Evolutionary conservation across 2,888 invertebrate genomes (phyloP), one percentile per base, ranked within the genome.

Genomic region (Atrina japonica): DNA sequence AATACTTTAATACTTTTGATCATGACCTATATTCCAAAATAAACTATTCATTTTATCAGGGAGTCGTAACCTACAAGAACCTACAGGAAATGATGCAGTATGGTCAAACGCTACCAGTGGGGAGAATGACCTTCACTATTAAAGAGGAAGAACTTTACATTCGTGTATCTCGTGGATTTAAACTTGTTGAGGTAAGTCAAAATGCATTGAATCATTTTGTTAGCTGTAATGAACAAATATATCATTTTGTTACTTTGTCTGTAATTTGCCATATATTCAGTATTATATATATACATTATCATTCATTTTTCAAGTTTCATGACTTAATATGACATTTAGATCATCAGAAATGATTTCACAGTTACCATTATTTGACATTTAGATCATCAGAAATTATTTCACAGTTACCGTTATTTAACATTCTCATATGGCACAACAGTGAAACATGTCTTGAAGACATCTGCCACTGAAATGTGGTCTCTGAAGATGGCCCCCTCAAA

Each of bases 161-260:
- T 0, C 67, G 87, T 16, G 84, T 86, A 2, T 73, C 81, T 3
- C 76, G 77, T 30, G 87, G 87, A 50, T 86, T 83, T 82, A 80
- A 81, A 53, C 70, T 68, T 41, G 69, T 87, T 25, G 68, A 77
- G 77, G 87, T 87, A 76, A 49, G 78, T 60, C 14, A 18, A 25
- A 47, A 47, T 47, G n/a, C 7, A n/a, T 18, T 47, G 47, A 7
- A 14, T 47, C 47, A 6, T 21, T 47, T 35, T 9, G 47, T 9
- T 9, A n/a, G 18, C 5, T 16, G 47, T 18, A 47, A 41, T 41
- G 9, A 11, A 41, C 41, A 41, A 41, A 41, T 11, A 41, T 41
- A 41, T 41, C 41, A 14, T 41, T 9, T 11, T 41, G 9, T 41
- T 16, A 41, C 41, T 21, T 18, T 16, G 16, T 47, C 6, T 47